A percentile compares a stretch with the other conserved stretches of the same genome.
These are phyloP conservation scores for Sprattus sprattus DNA, from an alignment of 2,113 vertebrate species.

Conservation along the genomic window DNA sequence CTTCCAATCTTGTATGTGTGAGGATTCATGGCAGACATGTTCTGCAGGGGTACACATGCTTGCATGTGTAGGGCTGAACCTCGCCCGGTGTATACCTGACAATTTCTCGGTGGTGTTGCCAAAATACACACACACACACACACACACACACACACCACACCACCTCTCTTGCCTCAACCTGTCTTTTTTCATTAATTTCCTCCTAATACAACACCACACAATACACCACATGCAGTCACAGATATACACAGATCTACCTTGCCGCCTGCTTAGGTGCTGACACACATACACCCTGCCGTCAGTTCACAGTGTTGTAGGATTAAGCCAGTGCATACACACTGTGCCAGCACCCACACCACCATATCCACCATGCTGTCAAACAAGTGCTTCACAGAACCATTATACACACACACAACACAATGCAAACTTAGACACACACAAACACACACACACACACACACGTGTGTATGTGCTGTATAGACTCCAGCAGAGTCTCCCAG, in stretches of 20 bases:
- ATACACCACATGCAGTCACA: slow-evolving; percentile 31
- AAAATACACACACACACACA: not conserved
- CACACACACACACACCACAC: not conserved
- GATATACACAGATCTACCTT: too few species aligned
- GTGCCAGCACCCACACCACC: too few species aligned
- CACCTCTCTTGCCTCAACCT: not conserved
- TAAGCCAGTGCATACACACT: too few species aligned
- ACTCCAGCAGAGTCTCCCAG: not conserved
- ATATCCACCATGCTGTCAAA: too few species aligned
- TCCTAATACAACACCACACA: not conserved
- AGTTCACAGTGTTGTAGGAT: too few species aligned
- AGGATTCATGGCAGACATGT: too few species aligned
- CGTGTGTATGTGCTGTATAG: not conserved
- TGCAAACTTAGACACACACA: not conserved
- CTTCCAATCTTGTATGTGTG: not conserved
- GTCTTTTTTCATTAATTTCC: not conserved
- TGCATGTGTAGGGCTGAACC: too few species aligned
- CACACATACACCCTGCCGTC: too few species aligned
- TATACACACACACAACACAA: slow-evolving; percentile 13
- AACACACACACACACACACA: not conserved
- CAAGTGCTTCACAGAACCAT: too few species aligned
- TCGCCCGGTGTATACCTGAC: too few species aligned
- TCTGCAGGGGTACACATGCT: too few species aligned
- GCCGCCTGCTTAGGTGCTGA: too few species aligned
- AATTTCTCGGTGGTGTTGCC: not conserved